Evolutionary conservation across 2,888 invertebrate genomes (phyloP), one percentile per base, ranked within the genome.

Genomic region (Caenorhabditis macrosperma): DNA sequence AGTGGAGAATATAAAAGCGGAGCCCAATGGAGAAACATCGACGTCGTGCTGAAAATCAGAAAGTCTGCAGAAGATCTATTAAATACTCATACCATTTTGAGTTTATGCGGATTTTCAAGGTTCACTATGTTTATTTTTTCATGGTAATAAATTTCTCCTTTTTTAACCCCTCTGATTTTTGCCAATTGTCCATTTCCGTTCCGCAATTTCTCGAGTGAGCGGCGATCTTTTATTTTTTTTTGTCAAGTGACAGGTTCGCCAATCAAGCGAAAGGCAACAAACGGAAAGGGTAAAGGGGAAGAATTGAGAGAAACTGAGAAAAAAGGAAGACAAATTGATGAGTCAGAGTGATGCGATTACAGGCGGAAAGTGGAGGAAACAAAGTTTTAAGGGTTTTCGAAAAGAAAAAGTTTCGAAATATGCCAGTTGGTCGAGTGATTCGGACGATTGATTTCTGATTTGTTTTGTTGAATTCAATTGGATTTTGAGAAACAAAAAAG

Each of bases 241-340:
- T 50, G 52, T 69, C 68, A 69, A 69, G 48, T 60, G 68, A 68
- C 50, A 50, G 48, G 68, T 60, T 60, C 46, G 48, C 44, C 46
- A 28, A 41, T 28, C 41, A 44, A 55, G 41, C 44, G 9, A 41
- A 20, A n/a, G 30, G 20, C n/a, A 26, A 33, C 38, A 46, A 57
- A 48, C 50, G n/a, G n/a, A n/a, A n/a, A n/a, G n/a, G n/a, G n/a
- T n/a, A n/a, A n/a, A 9, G 38, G 6, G 7, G 15, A 44, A 66
- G 44, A 67, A 54, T 28, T 44, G 46, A 41, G 20, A 68, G n/a
- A 35, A 26, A 33, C 35, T 35, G 46, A 57, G 67, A 46, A 54
- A 30, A 26, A 38, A 48, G 38, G 24, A 17, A 28, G n/a, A 38
- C 38, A 38, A 38, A 38, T 38, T 38, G 38, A 38, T 38, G 38